Percentiles rank a stretch among this genome's conserved stretches.
Evolutionary conservation across 1,140 invertebrate species (phyloP).

Genomic region (Octopus bimaculoides): DNA sequence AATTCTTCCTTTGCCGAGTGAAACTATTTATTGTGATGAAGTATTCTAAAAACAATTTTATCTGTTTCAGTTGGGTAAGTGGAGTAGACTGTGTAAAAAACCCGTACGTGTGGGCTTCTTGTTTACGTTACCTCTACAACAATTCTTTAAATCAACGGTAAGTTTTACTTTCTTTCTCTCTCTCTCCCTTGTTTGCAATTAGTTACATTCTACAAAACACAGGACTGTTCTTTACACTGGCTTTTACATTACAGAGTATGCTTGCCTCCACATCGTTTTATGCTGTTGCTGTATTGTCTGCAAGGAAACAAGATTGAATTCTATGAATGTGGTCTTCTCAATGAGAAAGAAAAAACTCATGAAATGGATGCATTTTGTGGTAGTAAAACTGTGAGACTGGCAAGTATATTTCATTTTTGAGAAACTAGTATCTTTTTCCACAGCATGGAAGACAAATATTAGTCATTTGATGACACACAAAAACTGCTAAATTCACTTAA

Average conservation of each 20-base stretch:
- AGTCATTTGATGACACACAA: too few species aligned
- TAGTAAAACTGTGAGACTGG: neutral
- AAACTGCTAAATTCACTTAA: too few species aligned
- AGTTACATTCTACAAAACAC: neutral
- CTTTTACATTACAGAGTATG: slow-evolving; percentile 42
- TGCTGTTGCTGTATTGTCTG: slow-evolving; percentile 48
- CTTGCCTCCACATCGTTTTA: slow-evolving; percentile 46
- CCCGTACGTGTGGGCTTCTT: slow-evolving; percentile 51
- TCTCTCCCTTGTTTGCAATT: too few species aligned
- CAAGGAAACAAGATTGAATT: slow-evolving; percentile 53
- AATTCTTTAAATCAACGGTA: slow-evolving; percentile 48
- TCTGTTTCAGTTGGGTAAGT: slow-evolving; percentile 50
- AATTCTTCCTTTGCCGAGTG: too few species aligned
- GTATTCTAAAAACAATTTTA: neutral
- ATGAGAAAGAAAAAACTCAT: slow-evolving; percentile 28
- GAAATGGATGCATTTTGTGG: neutral
- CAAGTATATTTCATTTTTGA: neutral
- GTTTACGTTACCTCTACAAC: slow-evolving; percentile 48
- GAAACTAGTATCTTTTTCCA: too few species aligned
- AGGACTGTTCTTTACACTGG: neutral
- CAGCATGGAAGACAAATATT: too few species aligned
- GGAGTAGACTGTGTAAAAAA: slow-evolving; percentile 47
- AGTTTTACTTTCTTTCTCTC: neutral
- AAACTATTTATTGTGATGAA: neutral
- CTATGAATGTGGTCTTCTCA: slow-evolving; percentile 39